Evolutionary conservation across 92 coral and sea anemone genomes (phyloP).

Genomic region (Meandrina meandrites): DNA sequence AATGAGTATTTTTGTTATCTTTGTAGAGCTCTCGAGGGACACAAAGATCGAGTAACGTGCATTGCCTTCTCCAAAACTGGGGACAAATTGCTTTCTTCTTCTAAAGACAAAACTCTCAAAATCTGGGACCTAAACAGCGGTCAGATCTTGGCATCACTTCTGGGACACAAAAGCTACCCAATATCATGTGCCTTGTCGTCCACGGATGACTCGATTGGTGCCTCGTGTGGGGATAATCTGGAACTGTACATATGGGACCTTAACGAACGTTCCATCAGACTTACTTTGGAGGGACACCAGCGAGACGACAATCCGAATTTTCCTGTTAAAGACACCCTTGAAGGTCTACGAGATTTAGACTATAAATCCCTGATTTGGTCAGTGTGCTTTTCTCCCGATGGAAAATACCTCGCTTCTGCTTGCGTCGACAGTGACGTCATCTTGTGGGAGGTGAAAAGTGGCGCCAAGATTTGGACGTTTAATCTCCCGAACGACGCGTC

Average conservation of each 20-base stretch:
- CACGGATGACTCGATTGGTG: conserved; percentile 49
- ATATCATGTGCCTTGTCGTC: conserved; percentile 65
- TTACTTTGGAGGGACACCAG: conserved; percentile 48
- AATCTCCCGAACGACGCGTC: conserved; percentile 67
- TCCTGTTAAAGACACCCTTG: conserved; percentile 51
- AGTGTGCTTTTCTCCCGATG: conserved; percentile 60
- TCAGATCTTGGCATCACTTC: conserved; percentile 40
- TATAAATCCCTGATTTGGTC: conserved; percentile 68
- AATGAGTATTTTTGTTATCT: background rate
- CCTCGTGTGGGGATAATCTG: conserved; percentile 59
- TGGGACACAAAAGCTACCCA: conserved; percentile 53
- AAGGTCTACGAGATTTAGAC: conserved; percentile 40
- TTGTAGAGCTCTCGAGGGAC: conserved; percentile 48
- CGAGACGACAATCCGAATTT: conserved; percentile 64
- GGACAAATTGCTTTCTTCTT: conserved; percentile 48
- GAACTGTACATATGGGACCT: conserved; percentile 71
- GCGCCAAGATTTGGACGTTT: conserved; percentile 42
- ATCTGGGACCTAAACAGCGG: conserved; percentile 51
- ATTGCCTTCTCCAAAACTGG: conserved; percentile 58
- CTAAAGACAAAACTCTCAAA: conserved; percentile 54
- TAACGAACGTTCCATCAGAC: conserved; percentile 8
- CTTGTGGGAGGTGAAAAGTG: conserved; percentile 62
- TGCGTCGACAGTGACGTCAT: conserved; percentile 61
- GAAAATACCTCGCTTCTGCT: conserved; percentile 58
- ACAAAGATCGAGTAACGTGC: conserved; percentile 56